Base-by-base conservation (phyloP, 2,888 invertebrate genomes). In the Caradrina clavipalpis region DNA sequence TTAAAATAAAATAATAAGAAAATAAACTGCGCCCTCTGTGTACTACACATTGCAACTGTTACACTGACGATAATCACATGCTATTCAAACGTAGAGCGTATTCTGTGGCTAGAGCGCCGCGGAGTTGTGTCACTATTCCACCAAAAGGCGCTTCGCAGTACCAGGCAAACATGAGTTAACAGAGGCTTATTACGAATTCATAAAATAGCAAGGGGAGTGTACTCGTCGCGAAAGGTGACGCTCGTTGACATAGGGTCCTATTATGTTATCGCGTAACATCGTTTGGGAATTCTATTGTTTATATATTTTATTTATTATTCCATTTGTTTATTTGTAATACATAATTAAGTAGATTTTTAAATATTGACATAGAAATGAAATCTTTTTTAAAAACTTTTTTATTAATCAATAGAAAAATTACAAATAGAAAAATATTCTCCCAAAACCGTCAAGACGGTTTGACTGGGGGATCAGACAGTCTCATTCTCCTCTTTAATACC, bases 111-210 rank as follows among this genome's bases (percentile, higher is more conserved):
- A 45, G 45, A 15, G 45, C 59, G 19, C 59, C 54, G 31, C 59
- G 22, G 69, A 82, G 73, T 74, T 78, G 77, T 77, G 77, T 71
- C 83, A 78, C 79, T 84, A 75, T 80, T 83, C 72, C 74, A 83
- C 80, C 57, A 76, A 82, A 85, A 82, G 72, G 74, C 71, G 76
- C 72, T 82, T 75, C 74, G 49, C 15, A 8, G 22, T 81, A 85
- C 85, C 58, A 84, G 84, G 85, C 57, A 19, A 49, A 51, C 81
- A 85, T 77, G 49, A 56, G 51, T 35, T 10, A 5, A 22, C 5
- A 51, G 66, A 67, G 60, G 19, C 45, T 26, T 8, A 13, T 51
- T n/a, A 22, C 61, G 15, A 57, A 57, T 62, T 70, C 22, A 22
- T 54, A 22, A 53, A 68, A 68, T 58, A 35, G 19, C 77, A 19